Percentiles rank a stretch among this genome's conserved stretches.
Conservation (phyloP, 2,797 vertebrate species). For the Trichosurus vulpecula region DNA sequence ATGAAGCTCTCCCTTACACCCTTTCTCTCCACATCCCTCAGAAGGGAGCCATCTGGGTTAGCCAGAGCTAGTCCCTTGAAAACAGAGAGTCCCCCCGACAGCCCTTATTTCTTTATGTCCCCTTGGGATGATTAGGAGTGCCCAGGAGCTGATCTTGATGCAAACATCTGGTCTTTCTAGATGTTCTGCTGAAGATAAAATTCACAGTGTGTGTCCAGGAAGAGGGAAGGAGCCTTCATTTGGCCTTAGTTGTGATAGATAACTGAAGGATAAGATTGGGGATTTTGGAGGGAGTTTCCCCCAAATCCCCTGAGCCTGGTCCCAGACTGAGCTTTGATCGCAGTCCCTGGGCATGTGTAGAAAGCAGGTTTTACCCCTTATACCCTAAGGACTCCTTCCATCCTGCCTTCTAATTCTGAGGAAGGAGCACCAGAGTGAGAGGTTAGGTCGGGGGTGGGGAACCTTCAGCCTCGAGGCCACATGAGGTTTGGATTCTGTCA, state of each 20-base stretch:
- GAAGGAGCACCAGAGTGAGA: not conserved
- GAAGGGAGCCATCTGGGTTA: not conserved
- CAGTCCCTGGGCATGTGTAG: not conserved
- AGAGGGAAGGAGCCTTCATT: not conserved
- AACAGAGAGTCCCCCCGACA: not conserved
- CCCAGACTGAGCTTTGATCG: not conserved
- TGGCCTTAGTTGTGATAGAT: not conserved
- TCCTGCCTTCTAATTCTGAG: not conserved
- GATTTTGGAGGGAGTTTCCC: not conserved
- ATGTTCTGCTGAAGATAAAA: not conserved
- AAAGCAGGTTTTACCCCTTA: not conserved
- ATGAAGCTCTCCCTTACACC: too few species aligned
- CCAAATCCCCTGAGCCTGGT: not conserved
- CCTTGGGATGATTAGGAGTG: not conserved
- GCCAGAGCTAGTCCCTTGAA: not conserved
- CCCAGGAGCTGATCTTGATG: not conserved
- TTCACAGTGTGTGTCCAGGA: not conserved
- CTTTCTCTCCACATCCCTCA: not conserved
- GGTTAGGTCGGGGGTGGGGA: too few species aligned
- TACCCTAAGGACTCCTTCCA: not conserved
- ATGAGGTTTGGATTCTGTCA: too few species aligned
- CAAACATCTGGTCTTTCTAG: not conserved
- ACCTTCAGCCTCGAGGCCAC: too few species aligned
- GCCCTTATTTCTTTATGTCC: not conserved
- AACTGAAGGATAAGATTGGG: not conserved